Evolutionary conservation across 2,888 invertebrate species (phyloP), one percentile per base, ranked within the genome.

Genomic region (Penaeus monodon): DNA sequence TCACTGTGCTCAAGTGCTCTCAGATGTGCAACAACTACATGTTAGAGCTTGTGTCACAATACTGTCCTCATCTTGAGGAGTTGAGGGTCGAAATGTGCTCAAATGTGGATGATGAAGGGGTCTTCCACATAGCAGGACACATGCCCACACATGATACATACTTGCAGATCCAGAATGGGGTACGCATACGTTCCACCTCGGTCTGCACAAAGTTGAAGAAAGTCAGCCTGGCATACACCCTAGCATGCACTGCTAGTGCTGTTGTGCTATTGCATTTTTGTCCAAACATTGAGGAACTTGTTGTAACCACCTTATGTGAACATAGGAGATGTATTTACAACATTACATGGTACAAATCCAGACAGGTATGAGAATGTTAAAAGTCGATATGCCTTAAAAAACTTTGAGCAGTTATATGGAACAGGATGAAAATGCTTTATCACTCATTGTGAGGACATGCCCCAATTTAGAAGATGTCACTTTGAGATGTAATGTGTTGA

Each of bases 311-410:
- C 89, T 33, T 84, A 89, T 89, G 86, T 89, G 38, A 89, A 84
- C 73, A 77, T 86, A 8, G 86, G 86, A n/a, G 89, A 89, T 73
- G 89, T 89, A 20, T 89, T 89, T 73, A 84, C 84, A n/a, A 84
- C 77, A 29, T 78, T 89, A 22, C 85, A 89, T 87, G 89, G 89
- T 14, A 85, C 44, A 78, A 78, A 89, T 84, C 78, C 81, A 17
- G 83, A 83, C 6, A 84, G 68, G 17, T 77, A 86, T 81, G 78
- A 84, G 38, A 76, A 76, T 29, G 82, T 89, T 29, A 87, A n/a
- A 24, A 76, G 49, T 44, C 24, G 44, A 44, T 89, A 86, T 76
- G 68, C 79, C 12, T 78, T 89, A 3, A 84, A n/a, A 77, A 73
- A 73, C 81, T n/a, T 68, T 89, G 27, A 77, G 74, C 27, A 84